Evolutionary conservation across 2,888 invertebrate genomes (phyloP).

Genomic region (Willowsia nigromaculata): DNA sequence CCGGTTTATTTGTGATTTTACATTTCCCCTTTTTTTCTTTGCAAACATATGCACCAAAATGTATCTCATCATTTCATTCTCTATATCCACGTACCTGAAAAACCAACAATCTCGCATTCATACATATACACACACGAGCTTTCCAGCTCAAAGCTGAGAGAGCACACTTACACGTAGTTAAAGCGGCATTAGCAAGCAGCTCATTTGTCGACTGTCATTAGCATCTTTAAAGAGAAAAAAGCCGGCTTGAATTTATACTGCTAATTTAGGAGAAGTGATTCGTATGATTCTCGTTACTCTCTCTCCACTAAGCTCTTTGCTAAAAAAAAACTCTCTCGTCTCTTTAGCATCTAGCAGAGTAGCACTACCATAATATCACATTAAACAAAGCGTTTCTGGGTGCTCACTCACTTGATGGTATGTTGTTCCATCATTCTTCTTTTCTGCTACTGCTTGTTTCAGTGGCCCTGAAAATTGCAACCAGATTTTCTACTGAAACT

Average conservation of each 20-base stretch:
- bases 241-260: conserved; percentile 37
- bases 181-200: conserved; percentile 41
- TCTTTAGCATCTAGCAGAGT: not conserved
- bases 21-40: not conserved
- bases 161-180: not conserved
- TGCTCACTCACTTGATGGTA: not conserved
- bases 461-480: conserved; percentile 29
- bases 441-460: not conserved
- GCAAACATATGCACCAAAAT: not conserved
- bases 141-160: not conserved
- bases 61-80: not conserved
- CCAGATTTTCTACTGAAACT: not conserved
- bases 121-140: no score
- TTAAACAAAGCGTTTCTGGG: not conserved
- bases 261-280: conserved; percentile 42
- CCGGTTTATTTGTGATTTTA: not conserved
- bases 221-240: conserved; percentile 32
- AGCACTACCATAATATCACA: not conserved
- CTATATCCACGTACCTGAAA: not conserved
- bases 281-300: not conserved
- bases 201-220: conserved; percentile 54
- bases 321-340: not conserved
- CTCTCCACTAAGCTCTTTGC: not conserved
- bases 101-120: no score
- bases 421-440: not conserved